Evolutionary conservation across 2,888 invertebrate genomes (phyloP), one percentile per base, ranked within the genome.

Genomic region (Pristionchus exspectatus): DNA sequence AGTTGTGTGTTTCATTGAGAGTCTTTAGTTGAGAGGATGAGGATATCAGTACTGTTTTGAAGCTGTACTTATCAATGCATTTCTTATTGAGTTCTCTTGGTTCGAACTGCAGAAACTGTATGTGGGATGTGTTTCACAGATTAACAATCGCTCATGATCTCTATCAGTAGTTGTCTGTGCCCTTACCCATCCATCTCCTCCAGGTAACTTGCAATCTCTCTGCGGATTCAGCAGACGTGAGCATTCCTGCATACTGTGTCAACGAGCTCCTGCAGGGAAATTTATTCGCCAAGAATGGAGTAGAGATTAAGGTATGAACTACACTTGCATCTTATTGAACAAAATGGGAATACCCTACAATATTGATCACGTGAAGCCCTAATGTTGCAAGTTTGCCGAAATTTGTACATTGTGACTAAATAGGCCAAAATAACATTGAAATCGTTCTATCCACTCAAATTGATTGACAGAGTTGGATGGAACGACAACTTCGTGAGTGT

Each of bases 401-500:
- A 18, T 59, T 59, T 59, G 7, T 59, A 59, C 21, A 59, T 24
- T 24, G 7, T 14, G 18, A 59, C 7, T 0, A 24, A 21, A 59
- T 24, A 59, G 59, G 44, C 44, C 44, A 50, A 50, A 12, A 50
- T 50, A 50, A 50, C 9, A 50, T 50, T 12, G 9, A 50, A 50
- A 50, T 10, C 44, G 44, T 10, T 3, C 38, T 38, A 38, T 56
- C 12, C 56, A 16, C 2, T 2, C 7, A 16, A 18, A 16, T 56
- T 56, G 56, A 56, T 16, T 56, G 56, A 18, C 12, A 91, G 91
- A 24, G 86, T 44, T 91, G 91, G 91, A 56, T 91, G 63, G 90
- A 91, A 69, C 84, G 88, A n/a, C 91, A 91, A 27, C 21, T 91
- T 14, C 12, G 77, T 24, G 56, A 84, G 50, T 90, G 88, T 59